These are phyloP conservation scores for Paralvinella palmiformis DNA, from an alignment of 1,140 invertebrate genomes.

Conservation along the genomic window DNA sequence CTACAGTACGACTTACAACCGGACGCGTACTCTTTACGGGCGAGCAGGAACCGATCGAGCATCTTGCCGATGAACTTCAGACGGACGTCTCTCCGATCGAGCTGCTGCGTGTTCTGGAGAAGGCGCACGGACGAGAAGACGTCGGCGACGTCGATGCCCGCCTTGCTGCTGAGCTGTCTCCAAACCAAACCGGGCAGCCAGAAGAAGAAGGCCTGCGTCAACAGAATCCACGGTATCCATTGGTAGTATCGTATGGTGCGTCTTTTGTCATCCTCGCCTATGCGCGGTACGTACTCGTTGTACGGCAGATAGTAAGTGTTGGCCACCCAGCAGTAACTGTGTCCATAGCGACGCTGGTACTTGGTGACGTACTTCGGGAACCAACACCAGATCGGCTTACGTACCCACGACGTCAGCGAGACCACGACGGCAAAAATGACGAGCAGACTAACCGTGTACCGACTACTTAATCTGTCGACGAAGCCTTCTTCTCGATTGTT, in stretches of 20 bases:
- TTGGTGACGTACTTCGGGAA: constrained; percentile 50
- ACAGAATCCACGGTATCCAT: constrained; percentile 56
- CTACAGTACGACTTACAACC: no score
- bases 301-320: constrained; percentile 51
- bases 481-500: constrained; percentile 49
- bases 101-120: constrained; percentile 56
- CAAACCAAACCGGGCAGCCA: constrained; percentile 56
- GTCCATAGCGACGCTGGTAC: constrained; percentile 50
- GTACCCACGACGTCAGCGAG: constrained; percentile 55
- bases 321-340: constrained; percentile 38
- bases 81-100: no score
- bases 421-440: constrained; percentile 54
- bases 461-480: constrained; percentile 44
- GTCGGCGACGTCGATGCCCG: constrained; percentile 46
- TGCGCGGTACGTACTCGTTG: constrained; percentile 37
- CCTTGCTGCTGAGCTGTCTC: constrained; percentile 51
- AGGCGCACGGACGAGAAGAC: constrained; percentile 52
- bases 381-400: constrained; percentile 51
- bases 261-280: constrained; percentile 29
- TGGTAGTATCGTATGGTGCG: constrained; percentile 53
- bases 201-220: constrained; percentile 55
- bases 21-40: no score
- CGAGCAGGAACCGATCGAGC: no score
- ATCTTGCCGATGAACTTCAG: no score
- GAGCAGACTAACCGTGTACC: constrained; percentile 52